Base-by-base conservation (phyloP, 2,888 invertebrate species). In the Ophion ventricosus region DNA sequence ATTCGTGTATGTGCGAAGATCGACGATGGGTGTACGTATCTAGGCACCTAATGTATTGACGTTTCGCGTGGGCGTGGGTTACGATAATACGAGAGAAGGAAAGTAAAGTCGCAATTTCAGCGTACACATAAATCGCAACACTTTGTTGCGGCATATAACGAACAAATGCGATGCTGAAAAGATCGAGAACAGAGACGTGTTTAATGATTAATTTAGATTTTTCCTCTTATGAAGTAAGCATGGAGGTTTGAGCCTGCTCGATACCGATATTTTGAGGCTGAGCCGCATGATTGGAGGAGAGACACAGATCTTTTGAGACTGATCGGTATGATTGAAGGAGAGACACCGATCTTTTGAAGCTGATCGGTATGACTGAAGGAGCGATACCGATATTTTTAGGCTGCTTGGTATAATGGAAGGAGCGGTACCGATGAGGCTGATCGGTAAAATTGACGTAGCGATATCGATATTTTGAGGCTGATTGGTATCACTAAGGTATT, bases 81-180 rank as follows among this genome's bases (percentile, higher is more conserved):
- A 82, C 82, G 84, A 85, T 85, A 85, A 85, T 84, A 82, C 79
- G 79, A 72, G 84, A 76, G 82, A 76, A 80, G 67, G 82, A 85
- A 82, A 84, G 84, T 81, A 57, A 72, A 82, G 82, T 85, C 82
- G 82, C 84, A 63, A 80, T 74, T 82, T 80, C 54, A 79, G 66
- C 57, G 78, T 74, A 70, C 49, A 49, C 49, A 49, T 78, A 73
- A 82, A 82, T 78, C 26, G 73, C 67, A 10, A 70, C 11, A 40
- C 64, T 59, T 20, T 35, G 43, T 43, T 72, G n/a, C n/a, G 59
- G 49, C 49, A n/a, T 73, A 25, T 67, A 78, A 82, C 74, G 82
- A 78, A 82, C 69, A 74, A 69, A 26, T 40, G 54, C 40, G 54
- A 57, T 59, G 69, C 26, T 35, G 66, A 40, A 69, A 77, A 20